These are phyloP conservation scores for Paramormyrops kingsleyae DNA, from an alignment of 2,113 vertebrate species.

Conservation along the genomic window DNA sequence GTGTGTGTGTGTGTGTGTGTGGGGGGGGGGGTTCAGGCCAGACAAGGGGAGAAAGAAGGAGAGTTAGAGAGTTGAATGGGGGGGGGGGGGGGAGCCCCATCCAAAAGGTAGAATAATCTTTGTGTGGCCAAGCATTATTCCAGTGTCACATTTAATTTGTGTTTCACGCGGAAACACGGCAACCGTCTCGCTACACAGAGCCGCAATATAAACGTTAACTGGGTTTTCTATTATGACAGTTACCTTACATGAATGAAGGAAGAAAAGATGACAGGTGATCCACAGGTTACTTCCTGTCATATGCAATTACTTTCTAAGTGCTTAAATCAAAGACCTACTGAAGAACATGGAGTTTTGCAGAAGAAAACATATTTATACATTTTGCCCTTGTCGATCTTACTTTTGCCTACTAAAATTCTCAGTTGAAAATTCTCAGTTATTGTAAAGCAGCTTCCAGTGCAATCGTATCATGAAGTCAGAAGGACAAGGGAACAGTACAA, in stretches of 20 bases:
- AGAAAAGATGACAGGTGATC: conserved; percentile 33
- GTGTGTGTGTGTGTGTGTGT: not conserved
- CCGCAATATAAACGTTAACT: conserved; percentile 41
- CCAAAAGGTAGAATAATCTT: conserved; percentile 25
- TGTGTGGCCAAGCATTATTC: conserved; percentile 39
- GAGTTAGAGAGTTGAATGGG: not conserved
- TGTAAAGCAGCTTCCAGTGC: not conserved
- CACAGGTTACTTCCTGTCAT: conserved; percentile 45
- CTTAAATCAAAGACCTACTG: conserved; percentile 34
- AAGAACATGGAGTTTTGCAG: conserved; percentile 26
- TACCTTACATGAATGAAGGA: conserved; percentile 40
- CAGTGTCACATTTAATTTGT: conserved; percentile 42
- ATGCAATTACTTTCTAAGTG: conserved; percentile 54
- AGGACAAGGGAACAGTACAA: not conserved
- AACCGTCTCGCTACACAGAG: conserved; percentile 31
- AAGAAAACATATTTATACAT: not conserved
- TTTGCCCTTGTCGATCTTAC: not conserved
- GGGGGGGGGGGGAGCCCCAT: not conserved
- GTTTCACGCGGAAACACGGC: conserved; percentile 25
- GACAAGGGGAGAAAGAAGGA: not conserved
- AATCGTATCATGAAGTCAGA: not conserved
- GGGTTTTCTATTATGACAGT: conserved; percentile 38
- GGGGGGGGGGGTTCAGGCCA: not conserved
- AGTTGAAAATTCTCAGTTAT: not conserved
- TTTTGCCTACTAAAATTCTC: not conserved